A percentile compares a stretch with the other conserved stretches of the same genome.
phyloP scores from a whole-genome alignment of 2,113 vertebrate genomes.

The Microtus ochrogaster region DNA sequence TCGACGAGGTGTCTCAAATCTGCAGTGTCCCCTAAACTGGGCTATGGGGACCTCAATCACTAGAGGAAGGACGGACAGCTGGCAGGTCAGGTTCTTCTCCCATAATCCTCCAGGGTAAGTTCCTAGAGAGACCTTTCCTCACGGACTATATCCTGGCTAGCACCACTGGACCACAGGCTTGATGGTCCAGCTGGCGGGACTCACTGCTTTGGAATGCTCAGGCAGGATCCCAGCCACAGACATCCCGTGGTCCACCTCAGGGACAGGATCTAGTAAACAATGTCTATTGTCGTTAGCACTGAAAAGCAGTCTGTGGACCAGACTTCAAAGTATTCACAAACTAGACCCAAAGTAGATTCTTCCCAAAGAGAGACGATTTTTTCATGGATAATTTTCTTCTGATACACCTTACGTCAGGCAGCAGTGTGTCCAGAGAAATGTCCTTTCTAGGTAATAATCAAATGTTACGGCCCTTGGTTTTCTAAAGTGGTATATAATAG shows the following conservation, averaged over 20 bases:
- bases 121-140: constrained; percentile 27
- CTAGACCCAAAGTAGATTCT: constrained; percentile 26
- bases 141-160: constrained; percentile 60
- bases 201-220: not conserved
- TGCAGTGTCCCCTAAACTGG: constrained; percentile 79
- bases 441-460: constrained; percentile 30
- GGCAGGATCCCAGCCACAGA: not conserved
- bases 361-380: constrained; percentile 2
- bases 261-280: not conserved
- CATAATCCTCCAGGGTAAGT: constrained; percentile 64
- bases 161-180: not conserved
- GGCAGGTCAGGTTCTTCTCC: constrained; percentile 46
- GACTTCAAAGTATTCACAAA: constrained; percentile 62
- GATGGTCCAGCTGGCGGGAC: constrained; percentile 54
- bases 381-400: constrained; percentile 33
- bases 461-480: constrained; percentile 62
- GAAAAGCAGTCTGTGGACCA: constrained; percentile 26
- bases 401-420: constrained; percentile 6
- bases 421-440: constrained; percentile 13
- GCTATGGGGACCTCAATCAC: constrained; percentile 59
- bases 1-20: constrained; percentile 83
- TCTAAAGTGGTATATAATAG: constrained; percentile 56
- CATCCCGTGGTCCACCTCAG: not conserved
- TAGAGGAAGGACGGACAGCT: constrained; percentile 34
- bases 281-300: constrained; percentile 52